Percentiles rank a stretch among this genome's conserved stretches.
Evolutionary conservation across 2,113 vertebrate species (phyloP).

Genomic region (Pseudonaja textilis): DNA sequence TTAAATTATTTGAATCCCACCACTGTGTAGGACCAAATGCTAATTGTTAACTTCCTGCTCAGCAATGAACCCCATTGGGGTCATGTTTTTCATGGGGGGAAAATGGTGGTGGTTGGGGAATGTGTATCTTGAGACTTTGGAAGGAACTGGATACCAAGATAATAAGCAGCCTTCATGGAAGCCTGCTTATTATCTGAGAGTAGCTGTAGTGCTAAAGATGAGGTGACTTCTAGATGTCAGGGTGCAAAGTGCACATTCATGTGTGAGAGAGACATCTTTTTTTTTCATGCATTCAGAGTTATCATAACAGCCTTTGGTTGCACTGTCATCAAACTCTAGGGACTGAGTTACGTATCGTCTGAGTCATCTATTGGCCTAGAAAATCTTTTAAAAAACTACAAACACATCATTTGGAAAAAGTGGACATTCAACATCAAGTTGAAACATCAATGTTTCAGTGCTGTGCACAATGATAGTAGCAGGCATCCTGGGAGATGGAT

Average conservation of each 20-base stretch:
- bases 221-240: neutral
- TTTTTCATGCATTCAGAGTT: slow-evolving; percentile 80
- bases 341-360: slow-evolving; percentile 82
- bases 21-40: neutral
- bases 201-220: neutral
- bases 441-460: slow-evolving; percentile 51
- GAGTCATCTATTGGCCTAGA: slow-evolving; percentile 83
- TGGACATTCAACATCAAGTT: slow-evolving; percentile 51
- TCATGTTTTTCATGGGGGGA: too few relatives aligned
- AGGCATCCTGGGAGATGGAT: slow-evolving; percentile 54
- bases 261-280: slow-evolving; percentile 82
- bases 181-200: neutral
- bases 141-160: neutral
- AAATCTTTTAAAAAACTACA: slow-evolving; percentile 64
- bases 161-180: neutral
- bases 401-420: slow-evolving; percentile 43
- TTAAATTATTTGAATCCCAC: too few relatives aligned
- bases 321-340: slow-evolving; percentile 74
- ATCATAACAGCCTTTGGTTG: slow-evolving; percentile 78
- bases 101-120: neutral
- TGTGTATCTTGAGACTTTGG: neutral
- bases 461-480: neutral
- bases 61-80: neutral
- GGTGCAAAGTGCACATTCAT: slow-evolving; percentile 68
- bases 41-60: neutral